phyloP scores from a whole-genome alignment of 1,140 invertebrate genomes.

The Trypoxylus dichotomus region DNA sequence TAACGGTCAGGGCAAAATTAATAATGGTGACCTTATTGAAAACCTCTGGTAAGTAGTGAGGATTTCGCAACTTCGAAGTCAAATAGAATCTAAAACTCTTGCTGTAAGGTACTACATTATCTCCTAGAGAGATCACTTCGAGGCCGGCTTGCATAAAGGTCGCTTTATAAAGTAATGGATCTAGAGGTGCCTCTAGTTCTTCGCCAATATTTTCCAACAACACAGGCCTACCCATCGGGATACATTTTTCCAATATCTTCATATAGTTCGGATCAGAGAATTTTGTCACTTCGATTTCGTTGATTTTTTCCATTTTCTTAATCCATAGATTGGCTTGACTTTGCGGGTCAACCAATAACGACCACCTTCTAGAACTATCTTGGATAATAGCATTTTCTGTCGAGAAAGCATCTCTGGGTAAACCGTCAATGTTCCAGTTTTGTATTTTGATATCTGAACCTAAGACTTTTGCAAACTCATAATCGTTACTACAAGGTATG shows the following conservation, averaged over 20 bases:
- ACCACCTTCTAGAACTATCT: slow-evolving; percentile 77
- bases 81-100: slow-evolving; percentile 83
- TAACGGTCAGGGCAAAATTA: slow-evolving; percentile 89
- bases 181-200: slow-evolving; percentile 79
- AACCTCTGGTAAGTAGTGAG: slow-evolving; percentile 88
- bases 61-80: slow-evolving; percentile 86
- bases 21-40: slow-evolving; percentile 89
- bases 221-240: slow-evolving; percentile 82
- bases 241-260: slow-evolving; percentile 77
- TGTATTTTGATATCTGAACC: slow-evolving; percentile 84
- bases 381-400: slow-evolving; percentile 91
- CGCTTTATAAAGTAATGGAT: slow-evolving; percentile 81
- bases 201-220: slow-evolving; percentile 85
- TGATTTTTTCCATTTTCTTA: slow-evolving; percentile 85
- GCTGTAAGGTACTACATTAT: slow-evolving; percentile 79
- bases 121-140: slow-evolving; percentile 81
- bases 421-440: slow-evolving; percentile 84
- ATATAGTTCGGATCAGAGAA: slow-evolving; percentile 83
- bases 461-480: slow-evolving; percentile 72
- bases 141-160: slow-evolving; percentile 79
- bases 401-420: slow-evolving; percentile 87
- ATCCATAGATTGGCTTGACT: slow-evolving; percentile 93
- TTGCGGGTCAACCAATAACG: slow-evolving; percentile 84
- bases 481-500: slow-evolving; percentile 78
- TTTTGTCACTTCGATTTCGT: slow-evolving; percentile 78